Conservation (phyloP, 2,888 invertebrate species). For the Carcina quercana region DNA sequence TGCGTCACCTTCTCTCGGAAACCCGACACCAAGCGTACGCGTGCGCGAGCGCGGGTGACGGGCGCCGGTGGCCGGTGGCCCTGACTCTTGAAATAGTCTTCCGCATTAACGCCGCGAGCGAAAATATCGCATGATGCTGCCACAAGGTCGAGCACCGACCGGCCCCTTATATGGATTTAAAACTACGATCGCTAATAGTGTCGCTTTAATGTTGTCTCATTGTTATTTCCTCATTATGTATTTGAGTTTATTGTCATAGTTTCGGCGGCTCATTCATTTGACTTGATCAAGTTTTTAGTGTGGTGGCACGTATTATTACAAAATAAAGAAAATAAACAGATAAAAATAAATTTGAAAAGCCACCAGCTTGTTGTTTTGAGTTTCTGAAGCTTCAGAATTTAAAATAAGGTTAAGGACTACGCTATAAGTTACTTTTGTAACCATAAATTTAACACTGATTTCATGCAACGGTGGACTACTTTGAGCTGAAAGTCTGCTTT, state of each 20-base stretch:
- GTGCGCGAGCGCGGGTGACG: constrained; percentile 25
- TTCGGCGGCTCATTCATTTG: neutral
- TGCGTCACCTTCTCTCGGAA: constrained; percentile 42
- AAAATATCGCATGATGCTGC: constrained; percentile 70
- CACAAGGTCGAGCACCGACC: constrained; percentile 40
- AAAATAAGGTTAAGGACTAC: too few species aligned
- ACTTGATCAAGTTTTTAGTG: too few species aligned
- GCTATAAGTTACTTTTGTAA: too few species aligned
- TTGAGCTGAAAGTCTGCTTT: too few species aligned
- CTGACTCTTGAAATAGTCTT: constrained; percentile 76
- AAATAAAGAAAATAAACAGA: too few species aligned
- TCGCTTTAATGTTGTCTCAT: neutral
- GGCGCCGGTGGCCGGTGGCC: constrained; percentile 53
- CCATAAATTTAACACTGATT: too few species aligned
- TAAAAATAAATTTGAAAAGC: too few species aligned
- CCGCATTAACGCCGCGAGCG: constrained; percentile 68
- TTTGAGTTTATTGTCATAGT: neutral
- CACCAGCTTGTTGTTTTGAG: too few species aligned
- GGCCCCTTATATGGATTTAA: constrained; percentile 48
- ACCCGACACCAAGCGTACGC: constrained; percentile 45
- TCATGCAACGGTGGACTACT: too few species aligned
- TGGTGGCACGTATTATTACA: too few species aligned
- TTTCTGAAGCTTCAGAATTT: too few species aligned
- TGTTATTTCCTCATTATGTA: neutral
- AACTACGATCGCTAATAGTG: constrained; percentile 15